A percentile compares a stretch with the other conserved stretches of the same genome.
Conservation (phyloP, 2,888 invertebrate species). For the Stenolophus ochropezus region DNA sequence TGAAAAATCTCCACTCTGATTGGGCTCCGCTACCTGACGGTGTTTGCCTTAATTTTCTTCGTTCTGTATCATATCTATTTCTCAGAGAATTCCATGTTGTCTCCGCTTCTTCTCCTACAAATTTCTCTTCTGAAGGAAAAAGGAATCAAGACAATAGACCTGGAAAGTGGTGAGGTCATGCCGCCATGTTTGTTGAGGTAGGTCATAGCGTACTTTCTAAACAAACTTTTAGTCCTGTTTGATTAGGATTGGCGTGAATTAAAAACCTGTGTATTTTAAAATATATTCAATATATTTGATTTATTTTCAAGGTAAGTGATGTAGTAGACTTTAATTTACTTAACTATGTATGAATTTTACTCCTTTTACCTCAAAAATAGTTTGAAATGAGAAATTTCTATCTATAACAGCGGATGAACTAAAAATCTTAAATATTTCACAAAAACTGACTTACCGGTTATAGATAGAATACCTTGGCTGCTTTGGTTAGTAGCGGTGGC, state of each 20-base stretch:
- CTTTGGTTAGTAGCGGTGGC: too few relatives aligned
- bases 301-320: constrained; percentile 10
- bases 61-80: too few relatives aligned
- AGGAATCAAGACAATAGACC: not conserved
- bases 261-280: not conserved
- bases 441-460: too few relatives aligned
- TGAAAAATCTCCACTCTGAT: too few relatives aligned
- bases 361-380: constrained; percentile 2
- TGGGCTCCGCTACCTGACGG: too few relatives aligned
- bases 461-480: too few relatives aligned
- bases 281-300: not conserved
- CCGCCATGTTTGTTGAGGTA: constrained; percentile 5
- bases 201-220: constrained; percentile 13
- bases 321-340: constrained; percentile 14
- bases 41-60: too few relatives aligned
- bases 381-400: not conserved
- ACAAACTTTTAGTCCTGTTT: not conserved
- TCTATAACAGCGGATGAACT: too few relatives aligned
- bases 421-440: too few relatives aligned
- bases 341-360: not conserved
- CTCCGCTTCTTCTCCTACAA: too few relatives aligned
- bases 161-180: constrained; percentile 4
- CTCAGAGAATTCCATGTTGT: too few relatives aligned
- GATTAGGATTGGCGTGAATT: not conserved
- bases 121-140: too few relatives aligned